Conservation (phyloP, 2,113 vertebrate species). For the Pachycephala philippinensis region DNA sequence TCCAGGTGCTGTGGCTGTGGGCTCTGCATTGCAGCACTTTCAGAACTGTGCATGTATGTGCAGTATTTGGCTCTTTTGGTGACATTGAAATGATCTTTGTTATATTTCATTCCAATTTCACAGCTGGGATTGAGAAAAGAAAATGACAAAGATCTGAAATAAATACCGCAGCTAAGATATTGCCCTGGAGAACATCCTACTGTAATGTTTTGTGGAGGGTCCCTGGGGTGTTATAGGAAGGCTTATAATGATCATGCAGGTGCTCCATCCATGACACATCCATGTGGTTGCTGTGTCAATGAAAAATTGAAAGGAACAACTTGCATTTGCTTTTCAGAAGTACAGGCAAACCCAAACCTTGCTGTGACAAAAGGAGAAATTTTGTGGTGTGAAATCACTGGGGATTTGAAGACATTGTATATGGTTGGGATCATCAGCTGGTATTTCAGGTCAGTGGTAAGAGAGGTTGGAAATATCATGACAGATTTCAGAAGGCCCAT, state of each 20-base stretch:
- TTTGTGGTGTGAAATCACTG: not conserved
- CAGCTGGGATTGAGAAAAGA: not conserved
- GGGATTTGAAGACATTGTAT: not conserved
- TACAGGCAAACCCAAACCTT: not conserved
- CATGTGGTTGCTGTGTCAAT: not conserved
- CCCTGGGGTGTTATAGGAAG: not conserved
- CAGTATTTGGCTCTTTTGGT: not conserved
- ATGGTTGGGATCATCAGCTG: not conserved
- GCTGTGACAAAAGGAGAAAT: not conserved
- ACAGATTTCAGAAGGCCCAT: not conserved
- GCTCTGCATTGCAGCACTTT: not conserved
- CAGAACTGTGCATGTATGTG: not conserved
- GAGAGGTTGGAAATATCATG: not conserved
- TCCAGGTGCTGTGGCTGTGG: not conserved
- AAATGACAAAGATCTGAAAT: not conserved
- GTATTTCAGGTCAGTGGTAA: not conserved
- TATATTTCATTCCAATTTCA: not conserved
- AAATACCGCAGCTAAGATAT: not conserved
- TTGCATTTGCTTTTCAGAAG: not conserved
- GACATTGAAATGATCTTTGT: not conserved
- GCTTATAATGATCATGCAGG: not conserved
- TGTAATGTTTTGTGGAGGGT: not conserved
- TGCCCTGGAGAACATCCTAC: not conserved
- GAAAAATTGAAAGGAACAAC: not conserved
- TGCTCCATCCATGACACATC: not conserved